Evolutionary conservation across 2,797 vertebrate genomes (phyloP).

Genomic region (Pelodytes ibericus): DNA sequence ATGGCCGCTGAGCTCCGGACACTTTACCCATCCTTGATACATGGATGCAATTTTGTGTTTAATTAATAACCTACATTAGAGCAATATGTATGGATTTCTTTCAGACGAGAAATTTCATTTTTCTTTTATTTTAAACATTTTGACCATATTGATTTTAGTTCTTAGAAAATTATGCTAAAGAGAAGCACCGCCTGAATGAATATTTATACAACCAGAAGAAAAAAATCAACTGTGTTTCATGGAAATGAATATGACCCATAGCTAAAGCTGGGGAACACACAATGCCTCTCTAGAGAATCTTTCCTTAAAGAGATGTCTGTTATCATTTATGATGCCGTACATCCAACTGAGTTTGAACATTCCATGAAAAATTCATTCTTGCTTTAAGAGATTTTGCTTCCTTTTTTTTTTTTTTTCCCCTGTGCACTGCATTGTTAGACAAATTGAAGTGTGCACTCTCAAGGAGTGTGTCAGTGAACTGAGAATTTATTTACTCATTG

Average conservation of each 20-base stretch:
- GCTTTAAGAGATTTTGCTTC: constrained; percentile 86
- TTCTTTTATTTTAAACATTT: too few species aligned
- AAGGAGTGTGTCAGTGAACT: constrained; percentile 84
- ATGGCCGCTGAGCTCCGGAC: too few species aligned
- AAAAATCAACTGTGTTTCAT: constrained; percentile 19
- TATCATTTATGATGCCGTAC: constrained; percentile 79
- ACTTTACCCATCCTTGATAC: too few species aligned
- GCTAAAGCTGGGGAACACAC: constrained; percentile 24
- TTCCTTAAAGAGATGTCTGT: constrained; percentile 74
- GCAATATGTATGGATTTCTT: too few species aligned
- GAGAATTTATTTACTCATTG: constrained; percentile 94
- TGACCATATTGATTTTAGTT: too few species aligned
- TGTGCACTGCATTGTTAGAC: constrained; percentile 93
- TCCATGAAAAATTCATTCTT: constrained; percentile 95
- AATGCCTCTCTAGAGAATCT: constrained; percentile 70
- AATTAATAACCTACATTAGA: too few species aligned
- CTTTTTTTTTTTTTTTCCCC: too few species aligned
- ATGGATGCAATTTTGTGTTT: too few species aligned
- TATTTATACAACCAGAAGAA: not conserved
- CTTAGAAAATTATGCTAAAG: not conserved
- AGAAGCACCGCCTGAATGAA: not conserved
- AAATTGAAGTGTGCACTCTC: constrained; percentile 90
- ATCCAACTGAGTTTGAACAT: constrained; percentile 85
- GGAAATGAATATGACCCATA: constrained; percentile 11
- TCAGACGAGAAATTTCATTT: too few species aligned